phyloP scores from a whole-genome alignment of 2,113 vertebrate species.

The Daubentonia madagascariensis region DNA sequence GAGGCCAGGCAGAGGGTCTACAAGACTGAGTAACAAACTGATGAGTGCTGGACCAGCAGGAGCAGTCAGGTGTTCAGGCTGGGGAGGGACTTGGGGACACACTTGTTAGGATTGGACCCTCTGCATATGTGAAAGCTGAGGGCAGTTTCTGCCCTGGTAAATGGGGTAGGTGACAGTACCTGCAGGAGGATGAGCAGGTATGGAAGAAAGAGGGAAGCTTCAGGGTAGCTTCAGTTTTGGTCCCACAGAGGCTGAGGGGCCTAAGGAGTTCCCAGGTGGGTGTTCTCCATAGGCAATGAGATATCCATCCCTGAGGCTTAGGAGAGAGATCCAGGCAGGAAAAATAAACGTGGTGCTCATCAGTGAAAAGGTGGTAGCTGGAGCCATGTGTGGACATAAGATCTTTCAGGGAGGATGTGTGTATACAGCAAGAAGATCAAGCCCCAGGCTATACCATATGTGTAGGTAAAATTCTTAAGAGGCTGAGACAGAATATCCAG shows the following conservation, averaged over 20 bases:
- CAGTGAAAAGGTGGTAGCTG: not conserved
- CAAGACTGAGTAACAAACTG: not conserved
- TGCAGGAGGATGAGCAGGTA: fast-evolving
- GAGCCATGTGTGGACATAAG: fast-evolving
- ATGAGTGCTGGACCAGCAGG: not conserved
- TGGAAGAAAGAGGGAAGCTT: not conserved
- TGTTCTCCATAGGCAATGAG: not conserved
- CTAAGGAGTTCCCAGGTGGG: too few species aligned
- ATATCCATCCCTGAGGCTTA: not conserved
- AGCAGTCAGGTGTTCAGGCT: not conserved
- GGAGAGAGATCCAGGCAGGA: not conserved
- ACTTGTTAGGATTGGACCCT: not conserved
- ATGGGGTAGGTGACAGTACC: fast-evolving
- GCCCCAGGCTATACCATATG: too few species aligned
- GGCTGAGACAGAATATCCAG: not conserved
- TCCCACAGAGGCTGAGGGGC: not conserved
- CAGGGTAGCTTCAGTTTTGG: not conserved
- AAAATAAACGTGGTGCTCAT: not conserved
- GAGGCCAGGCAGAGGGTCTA: not conserved
- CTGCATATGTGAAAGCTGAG: not conserved
- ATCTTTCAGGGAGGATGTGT: not conserved
- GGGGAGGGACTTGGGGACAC: not conserved
- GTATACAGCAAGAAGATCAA: not conserved
- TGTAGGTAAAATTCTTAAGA: not conserved
- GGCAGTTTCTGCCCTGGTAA: fast-evolving